Evolutionary conservation across 2,113 vertebrate genomes (phyloP).

Genomic region (Ailurus styani): DNA sequence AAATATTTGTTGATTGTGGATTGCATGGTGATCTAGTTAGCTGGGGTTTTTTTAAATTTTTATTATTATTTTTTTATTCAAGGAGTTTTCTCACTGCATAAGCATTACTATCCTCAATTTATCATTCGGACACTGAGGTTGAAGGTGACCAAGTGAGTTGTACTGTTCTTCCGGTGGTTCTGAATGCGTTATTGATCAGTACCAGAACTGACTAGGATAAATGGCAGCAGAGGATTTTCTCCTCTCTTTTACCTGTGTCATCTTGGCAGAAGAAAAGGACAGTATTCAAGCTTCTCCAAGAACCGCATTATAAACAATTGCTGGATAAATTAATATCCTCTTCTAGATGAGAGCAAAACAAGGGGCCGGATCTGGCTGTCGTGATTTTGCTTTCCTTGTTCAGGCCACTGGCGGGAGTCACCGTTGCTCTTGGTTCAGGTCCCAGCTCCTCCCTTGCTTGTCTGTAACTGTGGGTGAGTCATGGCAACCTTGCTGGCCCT

Average conservation of each 20-base stretch:
- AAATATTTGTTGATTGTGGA: neutral
- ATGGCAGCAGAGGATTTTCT: neutral
- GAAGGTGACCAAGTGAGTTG: neutral
- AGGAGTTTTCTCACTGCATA: neutral
- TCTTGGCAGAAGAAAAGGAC: conserved; percentile 32
- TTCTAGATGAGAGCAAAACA: neutral
- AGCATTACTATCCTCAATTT: neutral
- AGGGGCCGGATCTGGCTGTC: neutral
- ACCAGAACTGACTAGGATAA: neutral
- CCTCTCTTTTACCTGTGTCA: conserved; percentile 1
- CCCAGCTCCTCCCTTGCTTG: conserved; percentile 45
- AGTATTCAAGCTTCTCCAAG: conserved; percentile 7
- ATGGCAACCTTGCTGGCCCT: neutral
- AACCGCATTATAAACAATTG: conserved; percentile 10
- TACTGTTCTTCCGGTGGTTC: neutral
- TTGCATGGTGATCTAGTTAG: neutral
- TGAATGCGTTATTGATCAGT: conserved; percentile 39
- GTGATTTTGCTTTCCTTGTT: neutral
- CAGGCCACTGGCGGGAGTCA: neutral
- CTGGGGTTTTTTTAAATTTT: too few species aligned
- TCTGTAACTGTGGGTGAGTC: conserved; percentile 39
- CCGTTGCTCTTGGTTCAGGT: neutral
- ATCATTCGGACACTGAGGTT: neutral
- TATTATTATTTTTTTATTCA: neutral
- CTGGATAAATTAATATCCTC: conserved; percentile 22